phyloP scores from a whole-genome alignment of 2,797 vertebrate species.

The Ctenochaetus hawaiiensis region DNA sequence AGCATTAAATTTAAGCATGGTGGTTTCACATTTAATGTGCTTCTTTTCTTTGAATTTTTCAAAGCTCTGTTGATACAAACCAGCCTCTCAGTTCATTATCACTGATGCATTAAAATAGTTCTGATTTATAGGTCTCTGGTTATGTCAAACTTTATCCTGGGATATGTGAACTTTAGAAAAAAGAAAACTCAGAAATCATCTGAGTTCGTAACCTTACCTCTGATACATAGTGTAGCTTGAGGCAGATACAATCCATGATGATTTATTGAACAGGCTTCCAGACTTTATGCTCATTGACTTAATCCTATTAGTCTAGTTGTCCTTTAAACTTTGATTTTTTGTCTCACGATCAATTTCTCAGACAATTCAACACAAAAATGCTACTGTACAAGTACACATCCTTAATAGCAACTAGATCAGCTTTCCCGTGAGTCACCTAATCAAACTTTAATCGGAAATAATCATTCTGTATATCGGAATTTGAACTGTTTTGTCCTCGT shows the following conservation, averaged over 20 bases:
- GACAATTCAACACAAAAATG: constrained; percentile 11
- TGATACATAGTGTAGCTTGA: constrained; percentile 1
- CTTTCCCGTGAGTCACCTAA: neutral
- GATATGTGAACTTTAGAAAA: neutral
- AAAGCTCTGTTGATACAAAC: neutral
- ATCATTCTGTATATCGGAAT: neutral
- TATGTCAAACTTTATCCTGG: neutral
- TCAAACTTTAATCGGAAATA: neutral
- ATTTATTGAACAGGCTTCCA: constrained; percentile 23
- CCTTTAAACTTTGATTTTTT: constrained; percentile 10
- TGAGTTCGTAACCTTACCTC: constrained; percentile 6
- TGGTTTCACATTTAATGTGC: constrained; percentile 10
- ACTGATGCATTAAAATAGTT: constrained; percentile 23
- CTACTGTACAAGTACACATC: neutral
- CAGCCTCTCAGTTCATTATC: neutral
- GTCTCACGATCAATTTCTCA: constrained; percentile 13
- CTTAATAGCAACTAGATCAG: neutral
- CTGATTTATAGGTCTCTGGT: neutral
- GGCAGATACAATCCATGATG: constrained; percentile 10
- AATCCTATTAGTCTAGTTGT: constrained; percentile 34
- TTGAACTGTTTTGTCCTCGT: too few relatives aligned
- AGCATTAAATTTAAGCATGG: neutral
- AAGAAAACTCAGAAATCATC: neutral
- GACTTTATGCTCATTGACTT: constrained; percentile 21
- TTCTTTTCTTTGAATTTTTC: constrained; percentile 11